Evolutionary conservation across 2,113 vertebrate species (phyloP), one percentile per base, ranked within the genome.

Genomic region (Ginglymostoma cirratum): DNA sequence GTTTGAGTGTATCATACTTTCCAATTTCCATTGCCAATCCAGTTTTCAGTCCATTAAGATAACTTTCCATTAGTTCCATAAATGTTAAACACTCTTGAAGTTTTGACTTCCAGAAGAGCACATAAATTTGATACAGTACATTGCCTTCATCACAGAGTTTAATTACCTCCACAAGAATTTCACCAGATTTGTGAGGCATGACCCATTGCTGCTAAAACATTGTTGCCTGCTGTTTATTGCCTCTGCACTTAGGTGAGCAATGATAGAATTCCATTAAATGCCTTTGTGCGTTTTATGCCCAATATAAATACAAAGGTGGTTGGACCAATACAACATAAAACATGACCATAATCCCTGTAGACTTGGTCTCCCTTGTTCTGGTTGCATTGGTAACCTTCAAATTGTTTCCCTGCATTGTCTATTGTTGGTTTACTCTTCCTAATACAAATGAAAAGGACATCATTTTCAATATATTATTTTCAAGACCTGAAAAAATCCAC

Each of bases 161-260:
- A 93, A 93, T 67, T n/a, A 30, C 61, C 17, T 67, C 34, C 15
- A 14, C 61, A 92, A 38, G 34, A 93, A 93, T 93, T 93, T 23
- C 89, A 93, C 34, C 65, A 65, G 89, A 93, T 93, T 93, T 66
- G 89, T 93, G 89, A 93, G 89, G 89, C 89, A 67, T 93, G 89
- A 93, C 89, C 52, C n/a, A 66, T 67, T 38, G 89, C 61, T 93
- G 19, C 89, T 93, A 93, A 93, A 66, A 93, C 34, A 34, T 93
- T 66, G 65, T 93, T 93, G 89, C 34, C 89, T 92, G 19, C 61
- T 17, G n/a, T 93, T 93, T 93, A 93, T 93, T 66, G 61, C 89
- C 89, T 66, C 61, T 66, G 89, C 89, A 66, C 89, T 93, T 38
- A 38, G 38, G 89, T 93, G 61, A 66, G 61, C 89, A 93, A 66